A percentile compares a stretch with the other conserved stretches of the same genome.
Conservation (phyloP, 2,797 vertebrate genomes). For the Thalassophryne amazonica region DNA sequence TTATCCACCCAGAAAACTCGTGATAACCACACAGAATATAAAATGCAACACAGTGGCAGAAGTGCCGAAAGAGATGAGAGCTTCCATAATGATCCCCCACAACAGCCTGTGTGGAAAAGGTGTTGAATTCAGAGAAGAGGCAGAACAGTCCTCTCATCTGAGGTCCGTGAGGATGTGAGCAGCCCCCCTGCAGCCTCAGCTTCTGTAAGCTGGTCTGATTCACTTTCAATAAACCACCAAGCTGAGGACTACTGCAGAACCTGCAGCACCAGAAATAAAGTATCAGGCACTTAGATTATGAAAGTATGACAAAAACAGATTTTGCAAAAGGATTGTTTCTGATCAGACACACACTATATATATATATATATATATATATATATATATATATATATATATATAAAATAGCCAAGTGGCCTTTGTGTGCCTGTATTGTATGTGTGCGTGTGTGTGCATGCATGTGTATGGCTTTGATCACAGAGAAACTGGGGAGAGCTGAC, state of each 20-base stretch:
- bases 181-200: constrained; percentile 39
- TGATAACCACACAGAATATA: constrained; percentile 32
- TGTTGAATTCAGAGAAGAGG: constrained; percentile 26
- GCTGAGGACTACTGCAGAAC: constrained; percentile 47
- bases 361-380: too few species aligned
- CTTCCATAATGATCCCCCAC: constrained; percentile 29
- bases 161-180: constrained; percentile 45
- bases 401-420: too few species aligned
- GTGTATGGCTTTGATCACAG: too few species aligned
- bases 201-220: constrained; percentile 58
- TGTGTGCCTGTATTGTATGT: too few species aligned
- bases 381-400: too few species aligned
- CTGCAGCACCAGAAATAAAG: constrained; percentile 45
- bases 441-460: too few species aligned
- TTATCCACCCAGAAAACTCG: constrained; percentile 30
- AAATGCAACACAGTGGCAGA: constrained; percentile 26
- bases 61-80: constrained; percentile 41
- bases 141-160: constrained; percentile 28
- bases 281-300: constrained; percentile 24
- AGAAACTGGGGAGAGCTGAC: too few species aligned
- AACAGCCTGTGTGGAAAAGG: constrained; percentile 35
- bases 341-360: too few species aligned
- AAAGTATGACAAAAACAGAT: constrained; percentile 27
- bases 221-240: constrained; percentile 65
- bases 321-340: too few species aligned